phyloP scores from a whole-genome alignment of 1,140 invertebrate genomes.

The Orussus abietinus region DNA sequence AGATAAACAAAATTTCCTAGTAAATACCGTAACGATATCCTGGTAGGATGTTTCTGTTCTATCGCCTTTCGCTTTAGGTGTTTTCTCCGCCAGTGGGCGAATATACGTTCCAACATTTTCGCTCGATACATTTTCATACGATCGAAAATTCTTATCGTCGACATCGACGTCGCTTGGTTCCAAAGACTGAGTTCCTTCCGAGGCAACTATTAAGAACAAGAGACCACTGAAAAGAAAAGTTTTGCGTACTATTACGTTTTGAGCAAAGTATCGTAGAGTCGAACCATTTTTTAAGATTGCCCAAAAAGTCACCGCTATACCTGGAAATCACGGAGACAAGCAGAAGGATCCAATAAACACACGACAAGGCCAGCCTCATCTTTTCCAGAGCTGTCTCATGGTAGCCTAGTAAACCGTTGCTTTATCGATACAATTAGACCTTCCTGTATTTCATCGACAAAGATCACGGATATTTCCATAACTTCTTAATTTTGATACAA shows the following conservation, averaged over 20 bases:
- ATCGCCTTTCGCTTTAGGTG: neutral
- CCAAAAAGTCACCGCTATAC: slow-evolving; percentile 29
- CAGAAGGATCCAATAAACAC: slow-evolving; percentile 58
- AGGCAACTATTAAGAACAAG: slow-evolving; percentile 41
- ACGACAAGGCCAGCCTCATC: slow-evolving; percentile 57
- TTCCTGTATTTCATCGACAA: too few relatives aligned
- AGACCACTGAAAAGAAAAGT: slow-evolving; percentile 37
- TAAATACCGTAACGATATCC: too few relatives aligned
- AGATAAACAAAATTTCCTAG: neutral
- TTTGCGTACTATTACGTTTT: too few relatives aligned
- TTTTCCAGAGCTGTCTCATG: too few relatives aligned
- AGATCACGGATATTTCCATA: too few relatives aligned
- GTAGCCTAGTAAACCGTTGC: too few relatives aligned
- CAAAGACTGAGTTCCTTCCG: slow-evolving; percentile 26
- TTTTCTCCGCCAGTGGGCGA: neutral
- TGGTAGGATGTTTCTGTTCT: too few relatives aligned
- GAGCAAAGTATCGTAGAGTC: slow-evolving; percentile 8
- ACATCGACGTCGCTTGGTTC: slow-evolving; percentile 12
- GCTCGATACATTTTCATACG: neutral
- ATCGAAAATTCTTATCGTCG: slow-evolving; percentile 17
- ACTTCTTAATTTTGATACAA: too few relatives aligned
- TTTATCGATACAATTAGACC: too few relatives aligned
- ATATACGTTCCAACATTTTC: neutral
- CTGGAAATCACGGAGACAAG: slow-evolving; percentile 57
- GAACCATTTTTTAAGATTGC: slow-evolving; percentile 3